Evolutionary conservation across 2,888 invertebrate species (phyloP).

Genomic region (Hydrotaea cyrtoneurina): DNA sequence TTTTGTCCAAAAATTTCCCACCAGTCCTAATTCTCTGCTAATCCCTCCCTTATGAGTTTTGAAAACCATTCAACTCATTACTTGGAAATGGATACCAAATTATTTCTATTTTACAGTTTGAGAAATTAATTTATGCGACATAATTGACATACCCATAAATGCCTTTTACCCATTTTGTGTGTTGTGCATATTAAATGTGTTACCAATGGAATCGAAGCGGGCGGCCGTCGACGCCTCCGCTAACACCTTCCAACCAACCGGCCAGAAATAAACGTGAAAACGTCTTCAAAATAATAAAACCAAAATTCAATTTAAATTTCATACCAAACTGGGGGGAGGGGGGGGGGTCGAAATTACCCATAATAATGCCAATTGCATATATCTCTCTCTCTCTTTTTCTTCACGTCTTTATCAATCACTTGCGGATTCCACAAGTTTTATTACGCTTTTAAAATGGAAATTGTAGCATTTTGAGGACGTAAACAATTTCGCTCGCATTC

Average conservation of each 20-base stretch:
- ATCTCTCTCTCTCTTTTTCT: no score
- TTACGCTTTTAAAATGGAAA: slow-evolving; percentile 5
- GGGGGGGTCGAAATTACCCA: no score
- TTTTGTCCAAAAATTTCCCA: no score
- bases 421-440: slow-evolving; percentile 9
- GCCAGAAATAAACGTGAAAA: background rate
- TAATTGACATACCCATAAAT: slow-evolving; percentile 10
- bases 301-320: background rate
- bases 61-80: background rate
- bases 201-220: background rate
- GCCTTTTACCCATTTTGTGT: slow-evolving; percentile 19
- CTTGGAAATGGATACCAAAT: background rate
- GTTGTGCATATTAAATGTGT: slow-evolving; percentile 29
- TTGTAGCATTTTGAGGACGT: slow-evolving; percentile 23
- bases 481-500: slow-evolving; percentile 24
- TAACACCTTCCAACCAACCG: slow-evolving; percentile 7
- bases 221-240: no score
- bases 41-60: background rate
- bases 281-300: background rate
- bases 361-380: background rate
- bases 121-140: slow-evolving; percentile 19
- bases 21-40: no score
- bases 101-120: slow-evolving; percentile 5
- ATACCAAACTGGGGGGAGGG: no score
- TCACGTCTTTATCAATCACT: background rate